These are phyloP conservation scores for Hippoglossus stenolepis DNA, from an alignment of 2,113 vertebrate species.

Conservation along the genomic window DNA sequence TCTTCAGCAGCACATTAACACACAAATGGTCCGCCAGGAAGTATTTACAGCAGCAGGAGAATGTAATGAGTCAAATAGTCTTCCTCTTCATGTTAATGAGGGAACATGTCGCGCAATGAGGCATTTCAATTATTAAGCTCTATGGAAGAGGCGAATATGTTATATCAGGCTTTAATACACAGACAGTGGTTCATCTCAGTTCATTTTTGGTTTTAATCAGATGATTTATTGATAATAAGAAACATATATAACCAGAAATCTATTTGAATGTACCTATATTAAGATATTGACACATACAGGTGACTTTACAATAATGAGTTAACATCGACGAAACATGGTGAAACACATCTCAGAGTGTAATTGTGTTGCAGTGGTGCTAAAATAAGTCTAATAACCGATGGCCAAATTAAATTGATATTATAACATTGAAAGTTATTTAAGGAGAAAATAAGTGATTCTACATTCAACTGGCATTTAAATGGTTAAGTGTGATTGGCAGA, in stretches of 20 bases:
- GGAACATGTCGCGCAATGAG: background rate
- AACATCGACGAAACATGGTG: background rate
- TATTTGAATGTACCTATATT: background rate
- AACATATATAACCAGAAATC: background rate
- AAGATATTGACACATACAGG: no score
- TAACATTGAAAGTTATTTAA: background rate
- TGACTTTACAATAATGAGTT: no score
- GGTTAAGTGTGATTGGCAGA: slow-evolving; percentile 63
- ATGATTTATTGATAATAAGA: background rate
- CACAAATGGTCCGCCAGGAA: background rate
- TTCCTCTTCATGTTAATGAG: background rate
- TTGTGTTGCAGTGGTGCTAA: background rate
- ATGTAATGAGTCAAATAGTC: no score
- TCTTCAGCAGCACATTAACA: background rate
- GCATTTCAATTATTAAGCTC: background rate
- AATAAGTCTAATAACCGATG: background rate
- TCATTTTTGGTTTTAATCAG: background rate
- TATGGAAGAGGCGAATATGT: background rate
- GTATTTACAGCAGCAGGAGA: background rate
- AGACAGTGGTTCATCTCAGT: no score
- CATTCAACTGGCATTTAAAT: slow-evolving; percentile 24
- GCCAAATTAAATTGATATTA: slow-evolving; percentile 10
- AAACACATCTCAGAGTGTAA: background rate
- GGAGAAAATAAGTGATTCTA: background rate
- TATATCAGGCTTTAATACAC: background rate